These are phyloP conservation scores for Formica exsecta DNA, from an alignment of 1,140 invertebrate genomes.

Conservation along the genomic window DNA sequence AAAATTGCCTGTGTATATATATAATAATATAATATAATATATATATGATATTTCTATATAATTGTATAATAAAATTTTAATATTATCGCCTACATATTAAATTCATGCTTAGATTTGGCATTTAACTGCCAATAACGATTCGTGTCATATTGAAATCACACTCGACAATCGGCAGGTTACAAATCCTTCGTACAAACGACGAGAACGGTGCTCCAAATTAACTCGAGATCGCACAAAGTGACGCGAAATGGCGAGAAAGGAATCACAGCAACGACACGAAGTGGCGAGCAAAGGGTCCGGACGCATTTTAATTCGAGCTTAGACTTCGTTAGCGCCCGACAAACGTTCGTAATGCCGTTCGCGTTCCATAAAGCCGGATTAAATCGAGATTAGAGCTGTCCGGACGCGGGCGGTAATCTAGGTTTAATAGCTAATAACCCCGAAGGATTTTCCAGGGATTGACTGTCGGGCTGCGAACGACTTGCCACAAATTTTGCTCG, in stretches of 20 bases:
- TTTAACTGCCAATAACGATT: background rate
- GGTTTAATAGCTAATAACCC: slow-evolving; percentile 81
- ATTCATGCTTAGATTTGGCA: slow-evolving; percentile 18
- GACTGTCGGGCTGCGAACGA: slow-evolving; percentile 6
- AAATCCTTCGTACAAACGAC: background rate
- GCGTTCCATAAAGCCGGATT: slow-evolving; percentile 64
- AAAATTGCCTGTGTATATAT: background rate
- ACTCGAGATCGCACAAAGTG: slow-evolving; percentile 63
- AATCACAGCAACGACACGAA: slow-evolving; percentile 16
- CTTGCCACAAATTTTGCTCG: slow-evolving; percentile 32
- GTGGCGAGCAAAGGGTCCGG: slow-evolving; percentile 11
- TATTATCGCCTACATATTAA: background rate
- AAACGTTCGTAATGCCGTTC: slow-evolving; percentile 39
- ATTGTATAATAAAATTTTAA: background rate
- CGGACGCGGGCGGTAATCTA: slow-evolving; percentile 76
- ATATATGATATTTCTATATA: background rate
- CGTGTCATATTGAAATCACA: background rate
- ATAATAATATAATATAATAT: too few species aligned
- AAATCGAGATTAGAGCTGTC: slow-evolving; percentile 75
- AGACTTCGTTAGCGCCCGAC: slow-evolving; percentile 72
- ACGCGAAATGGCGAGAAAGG: slow-evolving; percentile 7
- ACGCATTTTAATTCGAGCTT: slow-evolving; percentile 78
- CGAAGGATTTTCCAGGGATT: slow-evolving; percentile 59
- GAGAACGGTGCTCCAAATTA: slow-evolving; percentile 38
- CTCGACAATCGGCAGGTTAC: slow-evolving; percentile 56